Evolutionary conservation across 2,888 invertebrate genomes (phyloP).

Genomic region (Caenorhabditis afra): DNA sequence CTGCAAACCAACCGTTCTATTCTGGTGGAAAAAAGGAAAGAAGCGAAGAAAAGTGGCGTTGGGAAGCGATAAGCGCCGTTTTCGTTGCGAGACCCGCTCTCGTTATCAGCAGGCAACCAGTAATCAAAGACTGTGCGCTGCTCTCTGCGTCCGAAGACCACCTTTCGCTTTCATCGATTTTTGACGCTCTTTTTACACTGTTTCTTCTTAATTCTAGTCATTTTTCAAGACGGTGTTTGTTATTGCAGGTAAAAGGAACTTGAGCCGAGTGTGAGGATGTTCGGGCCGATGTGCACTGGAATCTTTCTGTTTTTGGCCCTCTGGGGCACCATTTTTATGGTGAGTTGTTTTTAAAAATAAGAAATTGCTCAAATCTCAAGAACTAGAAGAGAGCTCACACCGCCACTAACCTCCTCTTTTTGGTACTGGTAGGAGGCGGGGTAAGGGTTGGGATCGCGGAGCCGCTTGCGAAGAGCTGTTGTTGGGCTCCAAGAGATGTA

Average conservation of each 20-base stretch:
- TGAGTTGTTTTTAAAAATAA: constrained; percentile 25
- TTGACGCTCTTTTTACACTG: too few relatives aligned
- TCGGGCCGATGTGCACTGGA: constrained; percentile 70
- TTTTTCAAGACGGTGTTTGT: constrained; percentile 3
- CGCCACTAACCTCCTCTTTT: constrained; percentile 59
- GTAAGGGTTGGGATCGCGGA: constrained; percentile 45
- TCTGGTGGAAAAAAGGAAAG: constrained; percentile 23
- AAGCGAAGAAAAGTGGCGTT: constrained; percentile 14
- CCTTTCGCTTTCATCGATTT: constrained; percentile 28
- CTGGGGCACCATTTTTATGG: constrained; percentile 76
- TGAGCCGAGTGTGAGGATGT: too few relatives aligned
- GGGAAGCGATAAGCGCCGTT: too few relatives aligned
- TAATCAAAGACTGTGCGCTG: constrained; percentile 57
- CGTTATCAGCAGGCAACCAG: constrained; percentile 43
- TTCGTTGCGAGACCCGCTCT: constrained; percentile 45
- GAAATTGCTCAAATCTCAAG: too few relatives aligned
- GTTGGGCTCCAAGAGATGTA: constrained; percentile 54
- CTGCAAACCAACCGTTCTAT: too few relatives aligned
- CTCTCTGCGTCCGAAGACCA: constrained; percentile 54
- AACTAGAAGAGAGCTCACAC: too few relatives aligned
- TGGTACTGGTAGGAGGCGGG: constrained; percentile 51
- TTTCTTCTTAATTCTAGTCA: too few relatives aligned
- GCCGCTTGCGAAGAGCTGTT: constrained; percentile 33
- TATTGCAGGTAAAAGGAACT: constrained; percentile 24
- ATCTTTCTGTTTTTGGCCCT: constrained; percentile 69